Base-by-base conservation (phyloP, 2,113 vertebrate genomes). In the Anolis sagrei region DNA sequence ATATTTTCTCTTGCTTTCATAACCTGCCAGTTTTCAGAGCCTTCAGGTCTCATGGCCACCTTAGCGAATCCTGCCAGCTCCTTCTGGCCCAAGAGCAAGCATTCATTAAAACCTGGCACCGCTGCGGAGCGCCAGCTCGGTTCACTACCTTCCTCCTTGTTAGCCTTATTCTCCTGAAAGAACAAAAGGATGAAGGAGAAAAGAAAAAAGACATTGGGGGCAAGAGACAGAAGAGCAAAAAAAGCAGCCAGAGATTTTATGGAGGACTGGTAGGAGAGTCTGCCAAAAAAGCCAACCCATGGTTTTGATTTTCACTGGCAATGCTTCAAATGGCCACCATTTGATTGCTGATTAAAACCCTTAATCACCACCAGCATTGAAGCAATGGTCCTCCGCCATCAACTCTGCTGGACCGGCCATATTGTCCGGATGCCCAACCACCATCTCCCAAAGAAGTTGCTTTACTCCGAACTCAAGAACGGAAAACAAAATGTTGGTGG, bases 31-130 rank as follows among this genome's bases (percentile, higher is more conserved):
- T 91, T 92, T 91, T 75, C 81, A 69, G 54, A 86, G 79, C 88
- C 44, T 85, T 88, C 84, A 84, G 68, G 81, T 90, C 89, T 90
- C 90, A 89, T 75, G 68, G 51, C 72, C 88, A 81, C 84, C 73
- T 34, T 73, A 84, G 76, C 81, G 86, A 92, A 90, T 84, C 79
- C 86, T 76, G 81, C 83, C 89, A 80, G 79, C 78, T 87, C 83
- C 85, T 58, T 58, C 18, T 87, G 86, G 76, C 79, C 79, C 90
- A 88, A 90, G 87, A 92, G 92, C 90, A 92, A 83, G 93, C 89
- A 94, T 90, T 76, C 77, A 93, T 93, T 91, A 86, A 83, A 49
- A 90, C 49, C 86, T 34, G 72, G 91, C 90, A 91, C 89, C 86
- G 86, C 29, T 0, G 23, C 44, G 39, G 27, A 7, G 68, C 3